Conservation (phyloP, 1,140 invertebrate species). For the Riptortus pedestris region DNA sequence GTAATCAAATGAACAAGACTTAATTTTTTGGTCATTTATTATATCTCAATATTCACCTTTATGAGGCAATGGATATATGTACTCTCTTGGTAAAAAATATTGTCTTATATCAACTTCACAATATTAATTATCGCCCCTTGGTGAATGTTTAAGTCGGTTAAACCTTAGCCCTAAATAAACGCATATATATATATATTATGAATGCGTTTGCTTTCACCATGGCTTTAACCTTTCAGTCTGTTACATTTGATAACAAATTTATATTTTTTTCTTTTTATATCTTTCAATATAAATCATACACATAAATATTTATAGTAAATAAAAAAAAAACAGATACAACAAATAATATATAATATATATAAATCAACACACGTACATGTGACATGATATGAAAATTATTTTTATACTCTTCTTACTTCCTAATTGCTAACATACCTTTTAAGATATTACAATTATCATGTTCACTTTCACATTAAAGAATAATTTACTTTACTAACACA, state of each 20-base stretch:
- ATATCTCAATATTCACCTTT: slow-evolving; percentile 7
- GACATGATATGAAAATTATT: slow-evolving; percentile 11
- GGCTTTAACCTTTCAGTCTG: slow-evolving; percentile 5
- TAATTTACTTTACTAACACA: not conserved
- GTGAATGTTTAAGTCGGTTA: not conserved
- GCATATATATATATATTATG: not conserved
- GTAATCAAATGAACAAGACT: not conserved
- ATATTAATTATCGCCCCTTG: slow-evolving; percentile 3
- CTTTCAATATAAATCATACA: slow-evolving; percentile 14
- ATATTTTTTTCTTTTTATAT: slow-evolving; percentile 11
- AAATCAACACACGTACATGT: slow-evolving; percentile 7
- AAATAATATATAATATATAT: slow-evolving; percentile 17
- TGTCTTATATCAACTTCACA: slow-evolving; percentile 6
- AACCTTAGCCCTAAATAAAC: slow-evolving; percentile 5
- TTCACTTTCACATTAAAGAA: not conserved
- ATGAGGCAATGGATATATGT: not conserved
- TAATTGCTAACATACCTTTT: not conserved
- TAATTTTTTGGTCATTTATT: slow-evolving; percentile 18
- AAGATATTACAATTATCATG: not conserved
- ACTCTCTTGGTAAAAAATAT: slow-evolving; percentile 16
- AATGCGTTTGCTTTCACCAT: slow-evolving; percentile 1
- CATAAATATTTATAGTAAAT: slow-evolving; percentile 7
- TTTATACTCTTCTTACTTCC: not conserved
- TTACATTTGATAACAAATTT: slow-evolving; percentile 18
- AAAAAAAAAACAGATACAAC: slow-evolving; percentile 14